phyloP scores from a whole-genome alignment of 92 coral and sea anemone species.

The Epizoanthus stellaris region DNA sequence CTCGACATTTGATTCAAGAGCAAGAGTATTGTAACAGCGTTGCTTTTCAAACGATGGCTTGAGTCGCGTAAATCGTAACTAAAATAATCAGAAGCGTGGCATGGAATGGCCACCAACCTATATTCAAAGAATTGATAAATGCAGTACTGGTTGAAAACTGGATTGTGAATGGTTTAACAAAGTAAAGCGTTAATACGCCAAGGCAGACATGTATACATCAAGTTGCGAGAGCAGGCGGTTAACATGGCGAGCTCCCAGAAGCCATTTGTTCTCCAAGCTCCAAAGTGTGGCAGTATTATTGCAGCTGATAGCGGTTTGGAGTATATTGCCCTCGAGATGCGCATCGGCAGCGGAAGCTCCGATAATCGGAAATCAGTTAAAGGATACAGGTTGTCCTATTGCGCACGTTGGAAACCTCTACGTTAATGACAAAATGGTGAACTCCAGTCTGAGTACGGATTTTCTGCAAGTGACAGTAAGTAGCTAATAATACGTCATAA shows the following conservation, averaged over 20 bases:
- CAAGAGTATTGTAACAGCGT: neutral
- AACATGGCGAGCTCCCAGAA: neutral
- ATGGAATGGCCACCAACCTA: neutral
- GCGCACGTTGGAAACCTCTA: slow-evolving; percentile 32
- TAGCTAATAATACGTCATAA: too few relatives aligned
- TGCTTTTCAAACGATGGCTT: neutral
- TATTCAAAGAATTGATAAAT: neutral
- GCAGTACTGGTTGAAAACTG: neutral
- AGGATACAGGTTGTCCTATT: neutral
- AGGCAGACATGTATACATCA: neutral
- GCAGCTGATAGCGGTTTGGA: neutral
- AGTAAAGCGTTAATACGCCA: neutral
- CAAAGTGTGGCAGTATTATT: neutral
- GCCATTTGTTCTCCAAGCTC: neutral
- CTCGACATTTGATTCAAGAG: neutral
- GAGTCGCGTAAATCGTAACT: neutral
- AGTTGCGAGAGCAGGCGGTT: neutral
- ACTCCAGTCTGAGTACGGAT: neutral
- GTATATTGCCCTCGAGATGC: neutral
- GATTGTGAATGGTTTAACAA: neutral
- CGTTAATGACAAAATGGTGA: neutral
- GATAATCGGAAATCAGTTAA: slow-evolving; percentile 19
- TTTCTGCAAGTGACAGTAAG: slow-evolving; percentile 1
- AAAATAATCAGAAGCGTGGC: neutral
- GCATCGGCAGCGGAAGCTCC: neutral